These are phyloP conservation scores for Dendrolimus pini DNA, from an alignment of 2,888 invertebrate genomes.

Conservation along the genomic window DNA sequence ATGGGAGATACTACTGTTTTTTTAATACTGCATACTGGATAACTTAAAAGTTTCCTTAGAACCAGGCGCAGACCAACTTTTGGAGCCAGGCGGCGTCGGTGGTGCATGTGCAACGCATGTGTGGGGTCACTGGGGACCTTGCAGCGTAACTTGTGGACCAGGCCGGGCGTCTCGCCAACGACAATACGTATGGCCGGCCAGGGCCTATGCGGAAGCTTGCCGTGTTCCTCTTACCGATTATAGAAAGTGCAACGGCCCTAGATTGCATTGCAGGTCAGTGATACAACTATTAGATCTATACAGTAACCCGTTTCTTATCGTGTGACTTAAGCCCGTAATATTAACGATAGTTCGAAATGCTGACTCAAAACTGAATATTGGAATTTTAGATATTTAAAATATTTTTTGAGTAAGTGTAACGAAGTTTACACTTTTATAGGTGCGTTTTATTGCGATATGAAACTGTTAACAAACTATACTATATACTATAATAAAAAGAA, in stretches of 20 bases:
- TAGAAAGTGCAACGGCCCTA: slow-evolving; percentile 64
- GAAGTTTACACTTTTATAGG: too few relatives aligned
- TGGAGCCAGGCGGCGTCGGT: slow-evolving; percentile 29
- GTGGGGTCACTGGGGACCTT: slow-evolving; percentile 90
- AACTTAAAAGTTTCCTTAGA: background rate
- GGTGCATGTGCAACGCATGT: slow-evolving; percentile 80
- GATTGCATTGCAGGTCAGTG: slow-evolving; percentile 59
- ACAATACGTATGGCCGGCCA: slow-evolving; percentile 64
- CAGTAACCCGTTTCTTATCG: too few relatives aligned
- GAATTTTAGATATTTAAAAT: background rate
- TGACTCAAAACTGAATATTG: background rate
- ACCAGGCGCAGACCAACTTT: slow-evolving; percentile 11
- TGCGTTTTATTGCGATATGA: too few relatives aligned
- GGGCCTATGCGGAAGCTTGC: slow-evolving; percentile 77
- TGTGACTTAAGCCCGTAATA: too few relatives aligned
- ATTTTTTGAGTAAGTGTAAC: background rate
- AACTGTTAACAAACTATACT: too few relatives aligned
- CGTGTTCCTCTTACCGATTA: slow-evolving; percentile 76
- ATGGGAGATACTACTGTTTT: too few relatives aligned
- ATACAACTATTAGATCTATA: too few relatives aligned
- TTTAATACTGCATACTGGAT: too few relatives aligned
- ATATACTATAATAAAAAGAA: too few relatives aligned
- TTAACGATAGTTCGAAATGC: too few relatives aligned
- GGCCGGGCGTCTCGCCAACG: slow-evolving; percentile 82
- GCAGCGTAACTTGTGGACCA: slow-evolving; percentile 86